These are phyloP conservation scores for Harmothoe impar DNA, from an alignment of 2,888 invertebrate species.

Conservation along the genomic window DNA sequence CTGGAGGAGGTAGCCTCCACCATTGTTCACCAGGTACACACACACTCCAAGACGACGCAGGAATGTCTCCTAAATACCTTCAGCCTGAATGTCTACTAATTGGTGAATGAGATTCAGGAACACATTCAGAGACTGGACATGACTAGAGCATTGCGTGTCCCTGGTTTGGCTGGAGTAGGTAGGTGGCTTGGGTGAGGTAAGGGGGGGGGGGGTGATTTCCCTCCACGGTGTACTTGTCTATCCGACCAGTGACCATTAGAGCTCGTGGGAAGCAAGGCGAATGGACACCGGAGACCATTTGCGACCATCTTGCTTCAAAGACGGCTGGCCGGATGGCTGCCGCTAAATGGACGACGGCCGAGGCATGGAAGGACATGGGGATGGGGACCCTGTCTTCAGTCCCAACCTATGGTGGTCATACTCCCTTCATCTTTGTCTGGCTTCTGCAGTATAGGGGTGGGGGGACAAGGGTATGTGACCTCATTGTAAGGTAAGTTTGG, in stretches of 20 bases:
- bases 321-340: not conserved
- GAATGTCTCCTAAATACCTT: no score
- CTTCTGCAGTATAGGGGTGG: not conserved
- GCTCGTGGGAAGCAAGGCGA: not conserved
- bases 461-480: not conserved
- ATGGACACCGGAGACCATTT: not conserved
- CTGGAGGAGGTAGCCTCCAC: no score
- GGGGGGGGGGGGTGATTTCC: not conserved
- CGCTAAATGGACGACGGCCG: not conserved
- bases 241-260: conserved; percentile 13
- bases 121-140: not conserved
- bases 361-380: conserved; percentile 7
- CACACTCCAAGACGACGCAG: no score
- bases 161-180: not conserved
- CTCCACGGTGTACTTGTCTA: not conserved
- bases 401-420: not conserved
- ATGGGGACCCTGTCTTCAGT: not conserved
- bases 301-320: conserved; percentile 2
- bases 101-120: not conserved
- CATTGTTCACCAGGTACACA: no score
- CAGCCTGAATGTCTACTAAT: no score
- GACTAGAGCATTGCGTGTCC: conserved; percentile 2
- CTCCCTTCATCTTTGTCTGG: conserved; percentile 20
- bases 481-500: not conserved
- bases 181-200: no score